Percentiles rank a stretch among this genome's conserved stretches.
These are phyloP conservation scores for Oxystoma pomonae DNA, from an alignment of 2,888 invertebrate genomes.

Conservation along the genomic window DNA sequence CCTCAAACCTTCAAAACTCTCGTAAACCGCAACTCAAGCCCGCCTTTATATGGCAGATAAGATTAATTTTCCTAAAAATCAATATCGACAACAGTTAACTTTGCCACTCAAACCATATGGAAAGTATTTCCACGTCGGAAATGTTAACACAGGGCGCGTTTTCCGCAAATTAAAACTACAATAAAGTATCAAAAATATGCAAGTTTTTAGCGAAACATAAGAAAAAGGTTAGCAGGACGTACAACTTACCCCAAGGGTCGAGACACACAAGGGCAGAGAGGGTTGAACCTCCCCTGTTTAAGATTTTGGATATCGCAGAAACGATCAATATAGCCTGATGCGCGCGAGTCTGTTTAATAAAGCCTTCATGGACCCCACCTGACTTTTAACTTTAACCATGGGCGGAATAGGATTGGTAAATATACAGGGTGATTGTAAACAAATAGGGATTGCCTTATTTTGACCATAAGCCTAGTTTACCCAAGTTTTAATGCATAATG, in stretches of 20 bases:
- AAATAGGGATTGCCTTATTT: too few relatives aligned
- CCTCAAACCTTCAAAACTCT: too few relatives aligned
- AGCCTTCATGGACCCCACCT: neutral
- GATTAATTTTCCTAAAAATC: too few relatives aligned
- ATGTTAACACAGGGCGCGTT: slow-evolving; percentile 8
- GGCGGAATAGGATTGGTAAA: too few relatives aligned
- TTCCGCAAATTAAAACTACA: neutral
- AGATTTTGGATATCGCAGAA: neutral
- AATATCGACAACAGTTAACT: too few relatives aligned
- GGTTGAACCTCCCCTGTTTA: neutral
- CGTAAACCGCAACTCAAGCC: too few relatives aligned
- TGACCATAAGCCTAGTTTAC: too few relatives aligned
- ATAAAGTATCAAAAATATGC: neutral
- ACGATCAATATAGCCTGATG: neutral
- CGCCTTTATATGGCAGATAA: too few relatives aligned
- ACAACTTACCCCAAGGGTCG: slow-evolving; percentile 32
- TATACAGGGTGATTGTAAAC: too few relatives aligned
- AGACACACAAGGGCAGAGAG: slow-evolving; percentile 7
- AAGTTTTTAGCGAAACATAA: neutral
- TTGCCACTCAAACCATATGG: slow-evolving; percentile 8
- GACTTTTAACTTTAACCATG: too few relatives aligned
- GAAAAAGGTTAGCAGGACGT: neutral
- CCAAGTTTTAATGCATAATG: too few relatives aligned
- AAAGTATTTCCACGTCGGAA: neutral
- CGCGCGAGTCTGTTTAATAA: neutral